phyloP scores from a whole-genome alignment of 2,797 vertebrate species.

The Gambusia yucatana region DNA sequence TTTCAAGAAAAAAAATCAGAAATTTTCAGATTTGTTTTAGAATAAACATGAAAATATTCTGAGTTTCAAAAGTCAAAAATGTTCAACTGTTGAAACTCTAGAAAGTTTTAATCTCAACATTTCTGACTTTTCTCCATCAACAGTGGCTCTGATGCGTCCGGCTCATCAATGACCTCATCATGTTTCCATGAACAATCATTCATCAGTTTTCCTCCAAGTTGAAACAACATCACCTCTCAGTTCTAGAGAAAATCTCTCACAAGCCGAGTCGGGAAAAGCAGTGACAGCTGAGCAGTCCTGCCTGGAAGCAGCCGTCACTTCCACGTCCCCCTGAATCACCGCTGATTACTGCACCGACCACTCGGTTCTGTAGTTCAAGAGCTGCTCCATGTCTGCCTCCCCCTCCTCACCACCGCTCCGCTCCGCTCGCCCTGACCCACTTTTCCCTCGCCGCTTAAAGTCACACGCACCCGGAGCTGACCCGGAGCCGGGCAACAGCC shows the following conservation, averaged over 20 bases:
- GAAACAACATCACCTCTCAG: constrained; percentile 20
- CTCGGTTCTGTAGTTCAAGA: constrained; percentile 71
- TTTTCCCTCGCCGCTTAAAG: constrained; percentile 75
- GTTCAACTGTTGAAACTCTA: too few species aligned
- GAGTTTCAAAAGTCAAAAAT: too few species aligned
- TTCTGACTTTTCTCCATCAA: too few species aligned
- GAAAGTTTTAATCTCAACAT: too few species aligned
- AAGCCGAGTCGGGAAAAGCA: constrained; percentile 29
- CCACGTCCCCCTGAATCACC: constrained; percentile 76
- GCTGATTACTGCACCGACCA: constrained; percentile 75
- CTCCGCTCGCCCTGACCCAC: constrained; percentile 66
- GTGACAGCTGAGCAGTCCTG: constrained; percentile 60
- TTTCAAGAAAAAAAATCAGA: too few species aligned
- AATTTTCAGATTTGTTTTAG: too few species aligned
- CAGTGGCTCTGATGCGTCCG: too few species aligned
- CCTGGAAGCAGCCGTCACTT: constrained; percentile 71
- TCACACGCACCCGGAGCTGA: constrained; percentile 59
- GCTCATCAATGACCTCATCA: constrained; percentile 13
- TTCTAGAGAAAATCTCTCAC: constrained; percentile 20
- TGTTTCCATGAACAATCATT: constrained; percentile 5
- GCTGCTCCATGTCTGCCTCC: constrained; percentile 65
- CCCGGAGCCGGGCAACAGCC: constrained; percentile 59
- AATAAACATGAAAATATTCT: too few species aligned
- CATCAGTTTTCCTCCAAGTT: constrained; percentile 4
- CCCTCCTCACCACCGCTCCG: constrained; percentile 56